Conservation (phyloP, 2,113 vertebrate genomes). For the Neogale vison region DNA sequence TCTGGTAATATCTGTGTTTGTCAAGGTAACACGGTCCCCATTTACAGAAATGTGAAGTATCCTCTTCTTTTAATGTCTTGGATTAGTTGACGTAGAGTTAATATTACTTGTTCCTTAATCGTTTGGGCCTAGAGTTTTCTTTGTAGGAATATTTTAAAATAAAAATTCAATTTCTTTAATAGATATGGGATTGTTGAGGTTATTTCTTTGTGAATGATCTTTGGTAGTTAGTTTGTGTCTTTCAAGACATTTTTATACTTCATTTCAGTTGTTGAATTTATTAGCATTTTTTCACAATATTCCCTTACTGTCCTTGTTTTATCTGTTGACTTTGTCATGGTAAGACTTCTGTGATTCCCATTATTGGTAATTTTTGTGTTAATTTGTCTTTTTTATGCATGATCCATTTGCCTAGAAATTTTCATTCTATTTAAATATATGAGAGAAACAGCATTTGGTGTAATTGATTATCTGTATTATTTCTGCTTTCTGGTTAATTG, state of each 20-base stretch:
- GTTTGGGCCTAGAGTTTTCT: background rate
- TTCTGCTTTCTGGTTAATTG: background rate
- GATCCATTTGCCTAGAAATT: background rate
- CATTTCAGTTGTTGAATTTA: background rate
- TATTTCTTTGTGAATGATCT: background rate
- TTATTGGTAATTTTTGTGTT: background rate
- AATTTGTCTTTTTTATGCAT: constrained; percentile 1
- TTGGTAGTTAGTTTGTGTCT: background rate
- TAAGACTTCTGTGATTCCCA: background rate
- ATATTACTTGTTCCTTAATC: background rate
- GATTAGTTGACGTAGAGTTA: background rate
- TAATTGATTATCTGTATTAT: background rate
- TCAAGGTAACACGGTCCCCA: background rate
- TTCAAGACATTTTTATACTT: background rate
- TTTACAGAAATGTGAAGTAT: background rate
- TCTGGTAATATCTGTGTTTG: background rate
- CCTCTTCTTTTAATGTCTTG: background rate
- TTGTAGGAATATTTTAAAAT: background rate
- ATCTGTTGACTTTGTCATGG: background rate
- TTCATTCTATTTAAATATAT: background rate
- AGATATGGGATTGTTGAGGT: background rate
- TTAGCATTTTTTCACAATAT: background rate
- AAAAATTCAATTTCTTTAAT: background rate
- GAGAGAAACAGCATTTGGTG: background rate
- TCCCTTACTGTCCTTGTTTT: background rate